Conservation (phyloP, 2,797 vertebrate species). For the Poecilia gillii region DNA sequence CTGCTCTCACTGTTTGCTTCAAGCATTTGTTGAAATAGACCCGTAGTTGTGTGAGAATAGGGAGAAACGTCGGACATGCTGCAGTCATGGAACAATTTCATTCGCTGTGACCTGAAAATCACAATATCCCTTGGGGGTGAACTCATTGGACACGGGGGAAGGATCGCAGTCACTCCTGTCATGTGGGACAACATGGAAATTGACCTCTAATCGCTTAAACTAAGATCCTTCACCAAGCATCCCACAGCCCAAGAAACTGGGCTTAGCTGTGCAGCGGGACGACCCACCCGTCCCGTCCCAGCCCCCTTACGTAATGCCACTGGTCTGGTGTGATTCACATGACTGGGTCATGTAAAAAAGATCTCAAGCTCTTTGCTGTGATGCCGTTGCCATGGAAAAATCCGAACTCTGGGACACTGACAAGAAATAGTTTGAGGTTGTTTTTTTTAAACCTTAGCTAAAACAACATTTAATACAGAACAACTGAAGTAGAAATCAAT, state of each 20-base stretch:
- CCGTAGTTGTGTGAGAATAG: constrained; percentile 9
- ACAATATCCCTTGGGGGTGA: constrained; percentile 33
- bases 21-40: neutral
- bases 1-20: neutral
- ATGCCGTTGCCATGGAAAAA: constrained; percentile 63
- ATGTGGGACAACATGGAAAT: constrained; percentile 60
- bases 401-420: constrained; percentile 37
- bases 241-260: constrained; percentile 50
- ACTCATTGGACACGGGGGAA: constrained; percentile 41
- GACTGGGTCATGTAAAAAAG: constrained; percentile 68
- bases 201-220: constrained; percentile 60
- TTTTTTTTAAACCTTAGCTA: neutral
- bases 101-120: constrained; percentile 38
- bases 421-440: neutral
- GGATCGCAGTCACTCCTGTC: constrained; percentile 55
- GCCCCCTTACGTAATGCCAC: constrained; percentile 75
- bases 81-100: constrained; percentile 8
- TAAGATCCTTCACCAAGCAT: constrained; percentile 44
- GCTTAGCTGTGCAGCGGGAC: constrained; percentile 37
- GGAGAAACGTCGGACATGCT: neutral
- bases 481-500: neutral
- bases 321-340: constrained; percentile 84
- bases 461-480: constrained; percentile 1
- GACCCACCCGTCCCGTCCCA: constrained; percentile 57
- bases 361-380: constrained; percentile 58